phyloP scores from a whole-genome alignment of 2,797 vertebrate genomes.

The Xenentodon cancila region DNA sequence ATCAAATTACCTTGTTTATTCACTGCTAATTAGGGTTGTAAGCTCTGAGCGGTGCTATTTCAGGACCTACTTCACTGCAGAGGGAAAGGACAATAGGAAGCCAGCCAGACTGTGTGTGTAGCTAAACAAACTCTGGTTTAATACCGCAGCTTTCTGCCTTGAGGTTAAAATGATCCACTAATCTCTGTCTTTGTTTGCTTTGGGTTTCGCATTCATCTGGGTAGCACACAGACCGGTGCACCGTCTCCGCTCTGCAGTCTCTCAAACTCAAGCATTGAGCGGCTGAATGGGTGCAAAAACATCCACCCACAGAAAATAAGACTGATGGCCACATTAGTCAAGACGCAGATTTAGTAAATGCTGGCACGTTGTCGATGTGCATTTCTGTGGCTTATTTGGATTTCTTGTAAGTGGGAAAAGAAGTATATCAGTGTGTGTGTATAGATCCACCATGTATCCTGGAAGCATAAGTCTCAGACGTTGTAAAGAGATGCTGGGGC shows the following conservation, averaged over 20 bases:
- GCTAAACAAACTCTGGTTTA: slow-evolving; percentile 58
- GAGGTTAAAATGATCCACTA: slow-evolving; percentile 59
- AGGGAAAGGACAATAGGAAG: slow-evolving; percentile 7
- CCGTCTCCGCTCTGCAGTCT: slow-evolving; percentile 2
- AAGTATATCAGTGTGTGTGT: slow-evolving; percentile 16
- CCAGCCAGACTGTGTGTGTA: slow-evolving; percentile 40
- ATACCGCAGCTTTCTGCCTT: slow-evolving; percentile 37
- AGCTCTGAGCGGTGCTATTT: slow-evolving; percentile 19
- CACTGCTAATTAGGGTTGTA: slow-evolving; percentile 39
- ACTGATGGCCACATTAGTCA: slow-evolving; percentile 26
- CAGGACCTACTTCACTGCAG: slow-evolving; percentile 13
- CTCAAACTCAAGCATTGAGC: slow-evolving; percentile 5
- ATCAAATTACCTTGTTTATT: background rate
- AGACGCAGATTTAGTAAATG: slow-evolving; percentile 24
- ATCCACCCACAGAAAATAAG: slow-evolving; percentile 17
- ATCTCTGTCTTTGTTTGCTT: slow-evolving; percentile 61
- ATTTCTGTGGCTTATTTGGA: slow-evolving; percentile 26
- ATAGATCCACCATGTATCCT: slow-evolving; percentile 35
- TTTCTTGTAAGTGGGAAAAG: slow-evolving; percentile 36
- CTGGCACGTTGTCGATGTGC: slow-evolving; percentile 22
- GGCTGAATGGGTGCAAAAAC: slow-evolving; percentile 11
- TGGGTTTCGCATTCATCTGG: slow-evolving; percentile 40
- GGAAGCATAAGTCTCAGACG: slow-evolving; percentile 18
- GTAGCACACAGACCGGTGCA: slow-evolving; percentile 7
- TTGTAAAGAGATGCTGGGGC: slow-evolving; percentile 30